Percentiles rank a stretch among this genome's conserved stretches.
Conservation (phyloP, 2,888 invertebrate genomes). For the Drosophila prostipennis region DNA sequence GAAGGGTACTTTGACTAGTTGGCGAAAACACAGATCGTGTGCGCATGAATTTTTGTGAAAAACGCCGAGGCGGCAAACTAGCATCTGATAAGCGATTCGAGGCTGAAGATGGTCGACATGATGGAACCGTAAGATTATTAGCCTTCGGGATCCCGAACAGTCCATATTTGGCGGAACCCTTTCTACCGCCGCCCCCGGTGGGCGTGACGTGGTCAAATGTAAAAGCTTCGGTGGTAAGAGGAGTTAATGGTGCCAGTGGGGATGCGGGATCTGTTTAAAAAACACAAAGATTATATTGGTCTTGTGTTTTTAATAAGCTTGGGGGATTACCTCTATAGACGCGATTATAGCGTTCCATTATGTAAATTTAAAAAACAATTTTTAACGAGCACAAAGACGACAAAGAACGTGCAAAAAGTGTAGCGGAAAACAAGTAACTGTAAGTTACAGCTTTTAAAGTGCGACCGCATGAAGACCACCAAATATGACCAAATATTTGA, state of each 20-base stretch:
- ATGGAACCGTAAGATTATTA: conserved; percentile 16
- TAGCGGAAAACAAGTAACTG: conserved; percentile 19
- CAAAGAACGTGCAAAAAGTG: conserved; percentile 6
- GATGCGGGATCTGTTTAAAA: conserved; percentile 61
- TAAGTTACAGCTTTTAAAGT: conserved; percentile 10
- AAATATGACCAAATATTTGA: background rate
- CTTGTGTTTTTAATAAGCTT: background rate
- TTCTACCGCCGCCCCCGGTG: background rate
- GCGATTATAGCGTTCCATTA: conserved; percentile 64
- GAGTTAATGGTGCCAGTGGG: conserved; percentile 71
- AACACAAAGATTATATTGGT: background rate
- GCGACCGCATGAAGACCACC: conserved; percentile 5
- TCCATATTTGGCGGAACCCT: background rate
- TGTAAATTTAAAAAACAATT: background rate
- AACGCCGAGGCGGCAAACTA: conserved; percentile 31
- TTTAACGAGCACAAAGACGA: conserved; percentile 15
- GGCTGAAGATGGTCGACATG: background rate
- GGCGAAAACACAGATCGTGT: conserved; percentile 60
- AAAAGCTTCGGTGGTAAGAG: conserved; percentile 58
- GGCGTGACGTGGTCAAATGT: conserved; percentile 55
- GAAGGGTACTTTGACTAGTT: conserved; percentile 31
- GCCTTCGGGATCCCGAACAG: conserved; percentile 6
- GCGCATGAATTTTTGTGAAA: conserved; percentile 53
- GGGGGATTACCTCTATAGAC: conserved; percentile 60
- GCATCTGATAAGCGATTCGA: background rate